phyloP scores from a whole-genome alignment of 2,797 vertebrate species.

The Cercopithecus neglectus region DNA sequence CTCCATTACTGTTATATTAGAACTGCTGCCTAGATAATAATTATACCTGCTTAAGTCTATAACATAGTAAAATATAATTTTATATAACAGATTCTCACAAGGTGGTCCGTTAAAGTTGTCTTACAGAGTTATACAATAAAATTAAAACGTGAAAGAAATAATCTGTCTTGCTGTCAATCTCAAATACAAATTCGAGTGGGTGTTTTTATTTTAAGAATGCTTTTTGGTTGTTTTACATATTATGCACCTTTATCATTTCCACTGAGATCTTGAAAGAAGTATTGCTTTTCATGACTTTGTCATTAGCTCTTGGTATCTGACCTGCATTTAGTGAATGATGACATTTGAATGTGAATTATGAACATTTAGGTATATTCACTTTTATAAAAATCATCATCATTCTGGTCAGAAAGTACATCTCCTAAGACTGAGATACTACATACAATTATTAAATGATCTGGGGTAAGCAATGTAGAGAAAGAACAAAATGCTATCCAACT shows the following conservation, averaged over 20 bases:
- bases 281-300: background rate
- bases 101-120: background rate
- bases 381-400: slow-evolving; percentile 42
- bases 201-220: background rate
- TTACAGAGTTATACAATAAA: background rate
- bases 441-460: background rate
- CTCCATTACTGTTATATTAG: background rate
- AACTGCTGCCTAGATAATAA: background rate
- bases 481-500: slow-evolving; percentile 58
- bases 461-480: slow-evolving; percentile 31
- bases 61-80: background rate
- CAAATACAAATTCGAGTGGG: background rate
- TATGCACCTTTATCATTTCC: slow-evolving; percentile 19
- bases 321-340: background rate
- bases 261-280: background rate
- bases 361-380: background rate
- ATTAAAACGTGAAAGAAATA: background rate
- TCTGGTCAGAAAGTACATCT: background rate
- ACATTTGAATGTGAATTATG: slow-evolving; percentile 35
- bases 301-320: slow-evolving; percentile 38
- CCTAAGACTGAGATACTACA: background rate
- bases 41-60: background rate
- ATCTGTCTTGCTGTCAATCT: background rate
- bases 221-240: background rate
- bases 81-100: background rate